A percentile compares a stretch with the other conserved stretches of the same genome.
phyloP scores from a whole-genome alignment of 2,888 invertebrate genomes.

The Drosophila planitibia region DNA sequence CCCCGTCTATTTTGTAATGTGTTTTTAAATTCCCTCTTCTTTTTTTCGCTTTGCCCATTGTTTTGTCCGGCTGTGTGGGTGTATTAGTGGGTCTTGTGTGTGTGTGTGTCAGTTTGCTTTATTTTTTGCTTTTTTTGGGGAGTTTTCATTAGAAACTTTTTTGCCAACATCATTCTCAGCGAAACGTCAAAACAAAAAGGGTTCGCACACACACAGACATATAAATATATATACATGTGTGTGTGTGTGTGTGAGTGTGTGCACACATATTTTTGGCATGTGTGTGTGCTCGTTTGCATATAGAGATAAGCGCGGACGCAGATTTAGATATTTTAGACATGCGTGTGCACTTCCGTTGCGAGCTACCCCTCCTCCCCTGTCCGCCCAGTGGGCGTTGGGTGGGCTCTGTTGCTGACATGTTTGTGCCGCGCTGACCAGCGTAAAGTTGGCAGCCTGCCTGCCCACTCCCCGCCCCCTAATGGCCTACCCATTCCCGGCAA shows the following conservation, averaged over 20 bases:
- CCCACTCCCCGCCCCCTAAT: conserved; percentile 2
- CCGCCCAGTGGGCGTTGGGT: conserved; percentile 11
- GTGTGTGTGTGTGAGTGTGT: neutral
- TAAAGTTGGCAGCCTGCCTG: conserved; percentile 24
- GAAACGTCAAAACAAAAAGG: conserved; percentile 75
- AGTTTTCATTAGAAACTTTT: conserved; percentile 78
- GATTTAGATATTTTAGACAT: conserved; percentile 82
- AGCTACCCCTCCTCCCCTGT: neutral
- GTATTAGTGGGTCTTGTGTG: conserved; percentile 52
- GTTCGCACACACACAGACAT: conserved; percentile 38
- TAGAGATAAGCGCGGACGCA: conserved; percentile 64
- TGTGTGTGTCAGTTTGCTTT: conserved; percentile 1
- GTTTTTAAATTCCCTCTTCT: conserved; percentile 10
- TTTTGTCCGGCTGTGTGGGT: conserved; percentile 27
- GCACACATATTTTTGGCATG: conserved; percentile 4
- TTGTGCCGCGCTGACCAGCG: conserved; percentile 36
- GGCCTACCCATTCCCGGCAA: conserved; percentile 4
- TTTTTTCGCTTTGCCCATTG: conserved; percentile 24
- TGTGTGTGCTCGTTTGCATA: conserved; percentile 20
- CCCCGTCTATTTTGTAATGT: conserved; percentile 32
- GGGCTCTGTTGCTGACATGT: conserved; percentile 68
- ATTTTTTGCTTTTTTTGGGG: conserved; percentile 43
- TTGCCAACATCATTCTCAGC: conserved; percentile 68
- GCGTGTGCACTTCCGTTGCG: conserved; percentile 61
- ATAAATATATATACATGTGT: neutral